Conservation (phyloP, 2,113 vertebrate species). For the Salminus brasiliensis region DNA sequence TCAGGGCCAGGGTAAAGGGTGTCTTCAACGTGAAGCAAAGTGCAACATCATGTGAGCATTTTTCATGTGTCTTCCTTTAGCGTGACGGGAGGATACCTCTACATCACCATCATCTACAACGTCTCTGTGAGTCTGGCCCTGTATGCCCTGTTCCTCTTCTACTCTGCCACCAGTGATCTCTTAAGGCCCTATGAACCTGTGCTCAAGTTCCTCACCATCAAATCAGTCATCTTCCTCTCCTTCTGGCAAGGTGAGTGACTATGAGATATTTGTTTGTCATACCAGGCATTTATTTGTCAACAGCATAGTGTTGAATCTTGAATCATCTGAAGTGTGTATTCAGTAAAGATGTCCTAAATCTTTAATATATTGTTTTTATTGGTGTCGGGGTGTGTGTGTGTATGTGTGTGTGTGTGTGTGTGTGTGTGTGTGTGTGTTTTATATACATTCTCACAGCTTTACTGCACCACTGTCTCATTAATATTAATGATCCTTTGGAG, state of each 20-base stretch:
- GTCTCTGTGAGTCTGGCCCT: conserved; percentile 92
- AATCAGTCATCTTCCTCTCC: conserved; percentile 95
- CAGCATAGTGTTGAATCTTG: too few species aligned
- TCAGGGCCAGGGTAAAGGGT: not conserved
- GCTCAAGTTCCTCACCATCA: conserved; percentile 97
- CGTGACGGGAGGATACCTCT: conserved; percentile 89
- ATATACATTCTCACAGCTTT: too few species aligned
- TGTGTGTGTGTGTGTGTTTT: too few species aligned
- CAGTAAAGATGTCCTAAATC: too few species aligned
- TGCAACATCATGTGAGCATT: not conserved
- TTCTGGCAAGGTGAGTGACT: conserved; percentile 91
- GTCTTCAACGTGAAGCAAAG: not conserved
- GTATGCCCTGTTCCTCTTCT: conserved; percentile 94
- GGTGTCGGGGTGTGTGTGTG: too few species aligned
- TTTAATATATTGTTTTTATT: too few species aligned
- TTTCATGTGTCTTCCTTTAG: conserved; percentile 64
- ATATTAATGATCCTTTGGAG: too few species aligned
- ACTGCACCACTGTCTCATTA: too few species aligned
- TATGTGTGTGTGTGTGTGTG: too few species aligned
- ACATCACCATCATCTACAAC: conserved; percentile 95
- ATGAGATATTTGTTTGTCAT: not conserved
- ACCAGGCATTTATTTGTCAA: too few species aligned
- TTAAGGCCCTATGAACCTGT: conserved; percentile 88
- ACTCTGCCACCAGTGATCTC: conserved; percentile 90
- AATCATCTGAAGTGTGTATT: too few species aligned